A percentile compares a stretch with the other conserved stretches of the same genome.
Conservation (phyloP, 2,797 vertebrate genomes). For the Novumbra hubbsi region DNA sequence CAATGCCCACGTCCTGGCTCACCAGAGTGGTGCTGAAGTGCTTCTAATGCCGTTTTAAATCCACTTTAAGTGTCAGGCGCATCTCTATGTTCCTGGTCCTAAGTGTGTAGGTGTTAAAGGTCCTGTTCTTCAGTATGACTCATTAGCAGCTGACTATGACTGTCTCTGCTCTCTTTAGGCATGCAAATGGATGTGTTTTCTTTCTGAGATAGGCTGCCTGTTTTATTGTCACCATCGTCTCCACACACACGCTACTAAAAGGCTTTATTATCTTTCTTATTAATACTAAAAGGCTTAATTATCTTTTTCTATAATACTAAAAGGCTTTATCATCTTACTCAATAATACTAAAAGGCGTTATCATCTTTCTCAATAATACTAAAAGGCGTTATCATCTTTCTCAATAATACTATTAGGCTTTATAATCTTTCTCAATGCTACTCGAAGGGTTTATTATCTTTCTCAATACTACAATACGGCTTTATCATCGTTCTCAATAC, state of each 20-base stretch:
- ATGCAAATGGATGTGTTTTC: constrained; percentile 55
- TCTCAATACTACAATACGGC: too few species aligned
- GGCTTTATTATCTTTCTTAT: not conserved
- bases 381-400: too few species aligned
- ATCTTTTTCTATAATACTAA: too few species aligned
- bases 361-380: too few species aligned
- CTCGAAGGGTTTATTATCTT: too few species aligned
- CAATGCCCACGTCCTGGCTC: constrained; percentile 42
- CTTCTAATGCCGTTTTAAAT: constrained; percentile 72
- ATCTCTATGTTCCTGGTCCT: constrained; percentile 39
- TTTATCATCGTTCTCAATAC: too few species aligned
- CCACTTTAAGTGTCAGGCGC: constrained; percentile 64
- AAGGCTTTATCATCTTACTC: too few species aligned
- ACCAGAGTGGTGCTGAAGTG: constrained; percentile 67
- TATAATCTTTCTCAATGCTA: too few species aligned
- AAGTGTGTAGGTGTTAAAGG: constrained; percentile 71
- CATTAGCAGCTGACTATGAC: constrained; percentile 36
- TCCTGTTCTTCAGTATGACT: constrained; percentile 57
- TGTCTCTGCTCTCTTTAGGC: constrained; percentile 56
- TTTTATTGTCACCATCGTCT: constrained; percentile 30
- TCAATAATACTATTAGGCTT: too few species aligned
- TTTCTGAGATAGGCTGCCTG: constrained; percentile 48
- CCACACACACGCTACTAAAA: constrained; percentile 14
- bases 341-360: too few species aligned
- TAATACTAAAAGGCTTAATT: too few species aligned